Conservation (phyloP, 1,140 invertebrate genomes). For the Orius laevigatus region DNA sequence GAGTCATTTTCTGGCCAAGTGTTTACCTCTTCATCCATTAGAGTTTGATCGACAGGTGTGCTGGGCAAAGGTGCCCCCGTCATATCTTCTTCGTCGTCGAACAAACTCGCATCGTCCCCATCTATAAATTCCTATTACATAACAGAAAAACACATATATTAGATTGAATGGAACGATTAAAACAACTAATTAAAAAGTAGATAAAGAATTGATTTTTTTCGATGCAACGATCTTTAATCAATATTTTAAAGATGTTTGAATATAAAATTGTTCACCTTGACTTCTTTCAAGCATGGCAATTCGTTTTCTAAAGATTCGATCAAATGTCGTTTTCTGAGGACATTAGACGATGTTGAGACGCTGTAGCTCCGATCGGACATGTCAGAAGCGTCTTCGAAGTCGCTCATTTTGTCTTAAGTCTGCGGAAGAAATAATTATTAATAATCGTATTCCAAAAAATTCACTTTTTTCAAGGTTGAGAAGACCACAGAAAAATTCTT, state of each 20-base stretch:
- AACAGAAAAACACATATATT: slow-evolving; percentile 14
- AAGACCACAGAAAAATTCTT: too few relatives aligned
- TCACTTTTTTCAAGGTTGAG: too few relatives aligned
- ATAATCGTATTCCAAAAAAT: too few relatives aligned
- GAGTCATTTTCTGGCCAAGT: too few relatives aligned
- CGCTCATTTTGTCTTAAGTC: slow-evolving; percentile 18
- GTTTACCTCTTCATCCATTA: slow-evolving; percentile 53
- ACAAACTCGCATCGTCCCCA: slow-evolving; percentile 38
- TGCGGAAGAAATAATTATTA: too few relatives aligned
- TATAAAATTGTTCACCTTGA: slow-evolving; percentile 16
- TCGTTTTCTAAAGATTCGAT: slow-evolving; percentile 16
- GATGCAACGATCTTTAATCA: not conserved
- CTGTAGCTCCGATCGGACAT: slow-evolving; percentile 15
- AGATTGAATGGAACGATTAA: too few relatives aligned
- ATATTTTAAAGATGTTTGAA: not conserved
- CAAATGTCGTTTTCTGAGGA: slow-evolving; percentile 5
- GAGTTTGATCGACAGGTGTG: slow-evolving; percentile 68
- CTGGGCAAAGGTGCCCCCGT: slow-evolving; percentile 66
- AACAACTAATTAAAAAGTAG: not conserved
- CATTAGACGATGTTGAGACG: slow-evolving; percentile 6
- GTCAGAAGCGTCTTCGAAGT: slow-evolving; percentile 22
- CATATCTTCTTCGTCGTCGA: slow-evolving; percentile 57
- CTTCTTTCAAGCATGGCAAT: slow-evolving; percentile 20
- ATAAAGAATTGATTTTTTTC: not conserved
- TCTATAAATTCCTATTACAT: slow-evolving; percentile 35